These are phyloP conservation scores for Rhineura floridana DNA, from an alignment of 2,113 vertebrate species.

Conservation along the genomic window DNA sequence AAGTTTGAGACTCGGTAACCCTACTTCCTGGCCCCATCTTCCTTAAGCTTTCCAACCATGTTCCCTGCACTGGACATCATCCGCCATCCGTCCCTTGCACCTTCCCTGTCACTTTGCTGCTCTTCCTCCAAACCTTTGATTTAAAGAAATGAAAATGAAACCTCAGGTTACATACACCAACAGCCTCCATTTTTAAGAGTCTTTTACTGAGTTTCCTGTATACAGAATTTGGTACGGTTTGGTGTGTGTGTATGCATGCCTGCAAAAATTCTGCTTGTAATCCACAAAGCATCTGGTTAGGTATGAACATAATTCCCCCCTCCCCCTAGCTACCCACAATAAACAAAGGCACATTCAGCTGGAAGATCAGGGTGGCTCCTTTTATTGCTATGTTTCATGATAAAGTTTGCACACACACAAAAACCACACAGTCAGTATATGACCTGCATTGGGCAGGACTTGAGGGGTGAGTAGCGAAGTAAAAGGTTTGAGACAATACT, in stretches of 20 bases:
- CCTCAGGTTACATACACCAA: not conserved
- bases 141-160: not conserved
- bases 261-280: not conserved
- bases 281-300: not conserved
- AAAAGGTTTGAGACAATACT: not conserved
- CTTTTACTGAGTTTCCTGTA: not conserved
- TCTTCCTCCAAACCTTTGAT: not conserved
- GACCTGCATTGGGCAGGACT: not conserved
- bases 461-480: not conserved
- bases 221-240: not conserved
- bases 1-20: not conserved
- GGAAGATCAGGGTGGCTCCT: constrained; percentile 29
- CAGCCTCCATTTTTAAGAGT: not conserved
- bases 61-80: not conserved
- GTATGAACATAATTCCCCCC: not conserved
- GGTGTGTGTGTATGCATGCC: not conserved
- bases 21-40: not conserved
- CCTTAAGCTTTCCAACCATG: not conserved
- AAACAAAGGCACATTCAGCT: constrained; percentile 3
- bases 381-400: constrained; percentile 43
- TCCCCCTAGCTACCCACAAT: not conserved
- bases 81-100: not conserved
- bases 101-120: not conserved
- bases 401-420: not conserved
- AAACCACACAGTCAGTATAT: constrained; percentile 17